Percentiles rank a stretch among this genome's conserved stretches.
phyloP scores from a whole-genome alignment of 2,113 vertebrate species.

The Aspiorhynchus laticeps region DNA sequence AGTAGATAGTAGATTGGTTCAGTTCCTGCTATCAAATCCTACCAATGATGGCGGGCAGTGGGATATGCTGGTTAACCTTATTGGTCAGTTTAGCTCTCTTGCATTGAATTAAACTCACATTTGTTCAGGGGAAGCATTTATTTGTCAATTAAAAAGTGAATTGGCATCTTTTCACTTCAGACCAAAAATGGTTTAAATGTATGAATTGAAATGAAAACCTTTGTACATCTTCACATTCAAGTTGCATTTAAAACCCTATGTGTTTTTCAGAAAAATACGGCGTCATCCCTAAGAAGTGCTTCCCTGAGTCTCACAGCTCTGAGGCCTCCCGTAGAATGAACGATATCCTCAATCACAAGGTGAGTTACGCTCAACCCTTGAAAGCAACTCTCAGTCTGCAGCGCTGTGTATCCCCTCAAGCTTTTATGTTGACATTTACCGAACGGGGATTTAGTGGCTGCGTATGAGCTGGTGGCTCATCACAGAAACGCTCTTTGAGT shows the following conservation, averaged over 20 bases:
- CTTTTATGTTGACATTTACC: slow-evolving; percentile 33
- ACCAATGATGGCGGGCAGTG: slow-evolving; percentile 96
- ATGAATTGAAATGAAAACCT: background rate
- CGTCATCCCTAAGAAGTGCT: slow-evolving; percentile 95
- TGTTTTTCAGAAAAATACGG: slow-evolving; percentile 89
- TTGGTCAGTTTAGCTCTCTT: slow-evolving; percentile 78
- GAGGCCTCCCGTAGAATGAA: slow-evolving; percentile 97
- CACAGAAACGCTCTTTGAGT: slow-evolving; percentile 1
- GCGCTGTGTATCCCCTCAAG: background rate
- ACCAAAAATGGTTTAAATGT: background rate
- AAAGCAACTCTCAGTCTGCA: background rate
- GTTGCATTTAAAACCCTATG: background rate
- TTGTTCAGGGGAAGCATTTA: background rate
- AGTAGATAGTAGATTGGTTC: slow-evolving; percentile 89
- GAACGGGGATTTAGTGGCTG: background rate
- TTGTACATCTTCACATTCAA: background rate
- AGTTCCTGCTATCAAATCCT: slow-evolving; percentile 92
- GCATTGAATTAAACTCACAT: background rate
- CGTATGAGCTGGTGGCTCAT: background rate
- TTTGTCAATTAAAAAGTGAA: background rate
- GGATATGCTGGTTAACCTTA: slow-evolving; percentile 98
- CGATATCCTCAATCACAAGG: slow-evolving; percentile 97
- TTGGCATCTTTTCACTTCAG: background rate
- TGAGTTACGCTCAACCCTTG: slow-evolving; percentile 57
- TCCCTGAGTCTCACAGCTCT: slow-evolving; percentile 93